Conservation (phyloP, 1,140 invertebrate genomes). For the Polypedilum pembai region DNA sequence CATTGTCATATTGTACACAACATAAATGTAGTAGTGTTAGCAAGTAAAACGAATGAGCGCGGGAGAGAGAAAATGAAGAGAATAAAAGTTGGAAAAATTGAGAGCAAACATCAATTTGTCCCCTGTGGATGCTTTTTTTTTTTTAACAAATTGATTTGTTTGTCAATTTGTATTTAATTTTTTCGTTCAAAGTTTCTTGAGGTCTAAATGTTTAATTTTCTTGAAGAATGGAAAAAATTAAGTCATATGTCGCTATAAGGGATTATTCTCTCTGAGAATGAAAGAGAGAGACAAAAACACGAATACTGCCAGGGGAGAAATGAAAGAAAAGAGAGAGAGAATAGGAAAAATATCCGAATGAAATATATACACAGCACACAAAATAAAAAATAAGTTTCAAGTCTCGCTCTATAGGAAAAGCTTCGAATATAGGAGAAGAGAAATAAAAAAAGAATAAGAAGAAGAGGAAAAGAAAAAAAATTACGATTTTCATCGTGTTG, state of each 20-base stretch:
- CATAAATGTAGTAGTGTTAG: not conserved
- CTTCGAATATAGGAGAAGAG: not conserved
- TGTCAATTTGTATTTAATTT: not conserved
- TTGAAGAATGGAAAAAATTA: not conserved
- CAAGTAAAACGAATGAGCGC: not conserved
- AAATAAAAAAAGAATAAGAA: constrained; percentile 10
- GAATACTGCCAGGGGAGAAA: not conserved
- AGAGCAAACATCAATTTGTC: not conserved
- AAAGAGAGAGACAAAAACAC: too few relatives aligned
- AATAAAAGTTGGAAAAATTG: not conserved
- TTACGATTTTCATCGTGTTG: constrained; percentile 25
- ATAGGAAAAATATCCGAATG: not conserved
- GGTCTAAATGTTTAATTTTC: not conserved
- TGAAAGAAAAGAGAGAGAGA: not conserved
- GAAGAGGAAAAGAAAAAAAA: constrained; percentile 17
- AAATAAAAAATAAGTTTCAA: constrained; percentile 13
- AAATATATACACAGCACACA: not conserved
- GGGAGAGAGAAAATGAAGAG: not conserved
- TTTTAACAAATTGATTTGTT: not conserved
- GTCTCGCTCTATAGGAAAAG: not conserved
- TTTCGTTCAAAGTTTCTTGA: not conserved
- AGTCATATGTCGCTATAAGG: not conserved
- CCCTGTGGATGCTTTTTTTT: not conserved
- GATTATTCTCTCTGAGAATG: not conserved
- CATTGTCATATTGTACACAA: not conserved